phyloP scores from a whole-genome alignment of 2,113 vertebrate species.

The Synchiropus splendidus region DNA sequence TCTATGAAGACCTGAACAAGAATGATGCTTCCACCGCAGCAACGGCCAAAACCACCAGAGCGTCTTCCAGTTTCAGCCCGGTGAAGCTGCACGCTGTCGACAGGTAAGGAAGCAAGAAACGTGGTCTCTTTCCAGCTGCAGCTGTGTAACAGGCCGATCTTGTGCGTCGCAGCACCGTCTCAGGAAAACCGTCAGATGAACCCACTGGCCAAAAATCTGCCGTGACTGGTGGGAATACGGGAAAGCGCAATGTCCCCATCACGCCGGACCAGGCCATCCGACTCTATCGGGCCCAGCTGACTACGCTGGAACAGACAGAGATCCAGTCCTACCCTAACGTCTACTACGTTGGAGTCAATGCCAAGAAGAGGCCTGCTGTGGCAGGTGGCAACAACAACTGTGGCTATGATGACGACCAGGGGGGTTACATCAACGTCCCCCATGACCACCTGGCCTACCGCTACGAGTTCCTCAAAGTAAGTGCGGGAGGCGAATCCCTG shows the following conservation, averaged over 20 bases:
- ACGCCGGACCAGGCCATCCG: slow-evolving; percentile 85
- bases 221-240: slow-evolving; percentile 40
- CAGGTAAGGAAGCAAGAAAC: slow-evolving; percentile 34
- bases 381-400: slow-evolving; percentile 84
- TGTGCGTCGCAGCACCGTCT: slow-evolving; percentile 42
- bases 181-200: slow-evolving; percentile 68
- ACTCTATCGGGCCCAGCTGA: slow-evolving; percentile 81
- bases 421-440: slow-evolving; percentile 87
- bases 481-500: not conserved
- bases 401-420: slow-evolving; percentile 91
- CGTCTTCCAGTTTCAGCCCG: slow-evolving; percentile 36
- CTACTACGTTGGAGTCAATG: slow-evolving; percentile 90
- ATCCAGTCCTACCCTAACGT: slow-evolving; percentile 81
- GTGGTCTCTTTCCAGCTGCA: not conserved
- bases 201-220: slow-evolving; percentile 33
- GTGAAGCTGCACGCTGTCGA: slow-evolving; percentile 78
- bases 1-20: slow-evolving; percentile 84
- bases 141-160: not conserved
- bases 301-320: slow-evolving; percentile 83
- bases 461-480: slow-evolving; percentile 92
- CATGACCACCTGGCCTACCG: slow-evolving; percentile 94
- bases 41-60: slow-evolving; percentile 68
- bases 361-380: slow-evolving; percentile 86
- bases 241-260: slow-evolving; percentile 66
- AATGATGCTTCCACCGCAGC: slow-evolving; percentile 59